Conservation (phyloP, 2,888 invertebrate species). For the Aspidiotus destructor region DNA sequence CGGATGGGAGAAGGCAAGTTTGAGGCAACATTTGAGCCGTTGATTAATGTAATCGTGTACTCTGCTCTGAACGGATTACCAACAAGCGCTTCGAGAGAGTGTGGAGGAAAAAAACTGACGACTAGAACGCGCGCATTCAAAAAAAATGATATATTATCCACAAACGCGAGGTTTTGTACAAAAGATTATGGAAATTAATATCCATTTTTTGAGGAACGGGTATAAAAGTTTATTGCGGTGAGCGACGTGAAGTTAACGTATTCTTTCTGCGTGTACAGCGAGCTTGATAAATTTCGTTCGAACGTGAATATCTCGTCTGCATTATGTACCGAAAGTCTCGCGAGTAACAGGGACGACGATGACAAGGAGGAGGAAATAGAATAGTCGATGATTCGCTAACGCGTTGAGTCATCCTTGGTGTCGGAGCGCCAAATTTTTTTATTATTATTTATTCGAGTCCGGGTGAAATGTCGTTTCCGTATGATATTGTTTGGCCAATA, state of each 20-base stretch:
- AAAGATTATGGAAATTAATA: constrained; percentile 33
- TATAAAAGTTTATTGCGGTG: constrained; percentile 1
- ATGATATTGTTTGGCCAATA: too few species aligned
- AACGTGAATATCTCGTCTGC: background rate
- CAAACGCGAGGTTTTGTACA: constrained; percentile 20
- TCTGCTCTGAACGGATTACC: background rate
- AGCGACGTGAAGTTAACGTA: background rate
- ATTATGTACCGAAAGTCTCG: too few species aligned
- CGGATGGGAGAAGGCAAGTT: background rate
- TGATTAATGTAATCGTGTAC: constrained; percentile 26
- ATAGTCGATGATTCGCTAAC: too few species aligned
- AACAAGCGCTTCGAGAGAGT: background rate
- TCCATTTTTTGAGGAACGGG: constrained; percentile 18
- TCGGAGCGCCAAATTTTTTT: too few species aligned
- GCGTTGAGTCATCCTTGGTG: too few species aligned
- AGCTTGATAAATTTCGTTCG: constrained; percentile 2
- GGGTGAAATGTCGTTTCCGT: too few species aligned
- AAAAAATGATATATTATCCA: constrained; percentile 29
- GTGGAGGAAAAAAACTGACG: background rate
- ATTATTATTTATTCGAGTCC: too few species aligned
- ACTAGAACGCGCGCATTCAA: background rate
- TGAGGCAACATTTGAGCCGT: constrained; percentile 14
- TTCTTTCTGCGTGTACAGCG: background rate
- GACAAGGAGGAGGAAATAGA: too few species aligned
- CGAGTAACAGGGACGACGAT: too few species aligned